A percentile compares a stretch with the other conserved stretches of the same genome.
Evolutionary conservation across 2,797 vertebrate genomes (phyloP).

Genomic region (Cossypha heuglini): DNA sequence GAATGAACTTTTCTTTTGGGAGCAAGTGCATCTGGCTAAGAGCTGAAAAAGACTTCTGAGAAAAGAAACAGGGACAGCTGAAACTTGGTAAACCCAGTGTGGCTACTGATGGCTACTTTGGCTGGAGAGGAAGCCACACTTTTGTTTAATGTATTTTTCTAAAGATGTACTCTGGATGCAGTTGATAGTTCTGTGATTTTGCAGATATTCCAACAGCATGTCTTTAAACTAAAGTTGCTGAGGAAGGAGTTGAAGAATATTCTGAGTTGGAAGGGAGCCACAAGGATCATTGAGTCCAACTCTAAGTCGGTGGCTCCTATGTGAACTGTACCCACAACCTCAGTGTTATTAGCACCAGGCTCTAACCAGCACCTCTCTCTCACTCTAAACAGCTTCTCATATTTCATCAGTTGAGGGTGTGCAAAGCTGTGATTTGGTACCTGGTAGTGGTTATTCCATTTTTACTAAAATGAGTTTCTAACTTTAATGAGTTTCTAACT

Average conservation of each 20-base stretch:
- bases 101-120: not conserved
- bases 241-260: not conserved
- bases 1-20: not conserved
- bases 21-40: not conserved
- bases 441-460: not conserved
- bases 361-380: not conserved
- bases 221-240: not conserved
- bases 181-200: not conserved
- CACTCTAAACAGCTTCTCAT: not conserved
- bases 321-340: not conserved
- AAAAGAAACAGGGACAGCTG: not conserved
- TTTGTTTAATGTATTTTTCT: not conserved
- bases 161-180: not conserved
- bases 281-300: fast-evolving
- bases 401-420: not conserved
- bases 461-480: not conserved
- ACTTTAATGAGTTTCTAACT: not conserved
- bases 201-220: not conserved
- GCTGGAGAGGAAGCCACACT: not conserved
- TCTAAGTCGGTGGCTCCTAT: not conserved
- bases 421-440: not conserved
- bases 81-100: not conserved
- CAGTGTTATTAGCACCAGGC: not conserved
- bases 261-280: not conserved
- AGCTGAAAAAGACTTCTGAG: not conserved